These are phyloP conservation scores for Rhyzopertha dominica DNA, from an alignment of 1,140 invertebrate genomes.

Conservation along the genomic window DNA sequence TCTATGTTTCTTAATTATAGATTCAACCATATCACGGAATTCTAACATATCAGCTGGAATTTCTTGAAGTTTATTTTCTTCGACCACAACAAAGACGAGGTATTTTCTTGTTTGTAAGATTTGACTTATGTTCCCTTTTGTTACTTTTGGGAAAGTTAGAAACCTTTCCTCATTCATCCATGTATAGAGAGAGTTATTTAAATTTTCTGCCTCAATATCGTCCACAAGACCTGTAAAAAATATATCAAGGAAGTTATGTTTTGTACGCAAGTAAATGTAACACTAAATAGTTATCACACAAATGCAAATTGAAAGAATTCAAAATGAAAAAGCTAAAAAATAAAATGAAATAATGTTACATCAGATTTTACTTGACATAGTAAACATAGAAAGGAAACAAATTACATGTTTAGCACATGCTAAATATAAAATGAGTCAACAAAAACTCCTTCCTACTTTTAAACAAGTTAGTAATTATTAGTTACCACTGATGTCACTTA, in stretches of 20 bases:
- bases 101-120: slow-evolving; percentile 79
- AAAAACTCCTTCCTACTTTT: no score
- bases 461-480: no score
- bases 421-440: no score
- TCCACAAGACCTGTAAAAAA: slow-evolving; percentile 4
- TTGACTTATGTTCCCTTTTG: slow-evolving; percentile 76
- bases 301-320: no score
- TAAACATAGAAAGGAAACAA: no score
- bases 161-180: slow-evolving; percentile 92
- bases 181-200: slow-evolving; percentile 66
- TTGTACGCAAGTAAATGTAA: no score
- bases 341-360: no score
- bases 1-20: slow-evolving; percentile 70
- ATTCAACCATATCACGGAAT: slow-evolving; percentile 81
- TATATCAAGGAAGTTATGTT: slow-evolving; percentile 9
- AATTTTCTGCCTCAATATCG: slow-evolving; percentile 38
- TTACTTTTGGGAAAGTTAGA: slow-evolving; percentile 82
- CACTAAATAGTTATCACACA: no score
- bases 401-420: no score
- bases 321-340: no score
- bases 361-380: no score
- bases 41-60: slow-evolving; percentile 74
- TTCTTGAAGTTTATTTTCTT: slow-evolving; percentile 82
- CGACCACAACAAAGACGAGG: slow-evolving; percentile 78
- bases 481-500: no score